Evolutionary conservation across 1,140 invertebrate species (phyloP).

Genomic region (Drosophila athabasca): DNA sequence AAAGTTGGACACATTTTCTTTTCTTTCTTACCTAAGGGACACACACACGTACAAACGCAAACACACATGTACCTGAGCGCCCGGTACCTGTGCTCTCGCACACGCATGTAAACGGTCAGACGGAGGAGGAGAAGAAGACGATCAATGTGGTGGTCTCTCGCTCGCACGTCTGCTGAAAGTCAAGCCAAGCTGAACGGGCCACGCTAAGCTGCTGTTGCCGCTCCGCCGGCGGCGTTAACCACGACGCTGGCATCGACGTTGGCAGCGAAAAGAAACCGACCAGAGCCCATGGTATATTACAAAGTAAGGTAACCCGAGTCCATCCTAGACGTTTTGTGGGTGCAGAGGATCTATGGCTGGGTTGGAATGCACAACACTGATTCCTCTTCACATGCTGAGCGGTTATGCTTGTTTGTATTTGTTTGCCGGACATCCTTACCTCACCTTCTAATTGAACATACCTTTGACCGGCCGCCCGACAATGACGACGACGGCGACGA

Average conservation of each 20-base stretch:
- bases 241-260: constrained; percentile 48
- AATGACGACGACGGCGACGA: constrained; percentile 39
- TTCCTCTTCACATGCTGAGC: too few species aligned
- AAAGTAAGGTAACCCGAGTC: too few species aligned
- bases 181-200: constrained; percentile 79
- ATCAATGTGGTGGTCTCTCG: constrained; percentile 21
- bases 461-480: constrained; percentile 2
- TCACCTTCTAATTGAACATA: too few species aligned
- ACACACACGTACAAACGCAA: constrained; percentile 7
- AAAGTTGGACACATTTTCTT: constrained; percentile 77
- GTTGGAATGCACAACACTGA: too few species aligned
- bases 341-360: too few species aligned
- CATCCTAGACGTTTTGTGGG: too few species aligned
- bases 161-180: constrained; percentile 51
- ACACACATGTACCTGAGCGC: constrained; percentile 10
- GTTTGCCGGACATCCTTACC: too few species aligned
- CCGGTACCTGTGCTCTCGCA: constrained; percentile 49
- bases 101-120: constrained; percentile 13
- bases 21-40: constrained; percentile 74
- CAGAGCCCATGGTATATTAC: not conserved
- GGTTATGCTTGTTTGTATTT: too few species aligned
- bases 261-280: constrained; percentile 47
- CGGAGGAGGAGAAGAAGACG: constrained; percentile 20
- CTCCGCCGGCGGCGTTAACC: constrained; percentile 77
- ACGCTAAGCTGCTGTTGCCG: constrained; percentile 76